phyloP scores from a whole-genome alignment of 2,113 vertebrate genomes.

The Rynchops niger region DNA sequence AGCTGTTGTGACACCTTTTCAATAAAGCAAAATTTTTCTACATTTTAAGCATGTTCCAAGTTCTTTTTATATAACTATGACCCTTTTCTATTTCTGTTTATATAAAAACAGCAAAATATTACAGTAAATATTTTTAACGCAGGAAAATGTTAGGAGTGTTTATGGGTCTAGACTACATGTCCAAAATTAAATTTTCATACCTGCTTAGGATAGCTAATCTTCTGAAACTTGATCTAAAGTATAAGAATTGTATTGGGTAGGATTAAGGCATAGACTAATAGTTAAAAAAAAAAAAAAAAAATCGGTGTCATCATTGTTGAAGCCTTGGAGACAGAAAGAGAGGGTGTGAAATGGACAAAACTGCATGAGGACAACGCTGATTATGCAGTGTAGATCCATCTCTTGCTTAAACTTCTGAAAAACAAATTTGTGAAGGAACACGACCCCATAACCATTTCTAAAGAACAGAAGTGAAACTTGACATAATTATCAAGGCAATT shows the following conservation, averaged over 20 bases:
- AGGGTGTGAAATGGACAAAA: neutral
- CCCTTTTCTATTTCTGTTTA: neutral
- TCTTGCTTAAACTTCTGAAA: neutral
- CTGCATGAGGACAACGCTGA: neutral
- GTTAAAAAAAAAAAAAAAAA: neutral
- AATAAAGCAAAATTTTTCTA: slow-evolving; percentile 33
- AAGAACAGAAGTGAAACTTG: neutral
- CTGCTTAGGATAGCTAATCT: neutral
- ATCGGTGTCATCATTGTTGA: neutral
- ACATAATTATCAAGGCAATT: neutral
- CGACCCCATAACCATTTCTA: neutral
- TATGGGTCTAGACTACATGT: neutral
- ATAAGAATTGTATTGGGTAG: neutral
- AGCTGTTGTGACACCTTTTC: neutral
- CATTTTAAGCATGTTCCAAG: neutral
- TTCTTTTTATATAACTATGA: slow-evolving; percentile 10
- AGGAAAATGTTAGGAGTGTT: neutral
- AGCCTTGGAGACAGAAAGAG: neutral
- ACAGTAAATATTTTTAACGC: neutral
- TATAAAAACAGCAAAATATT: neutral
- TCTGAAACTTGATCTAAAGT: neutral
- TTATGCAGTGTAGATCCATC: neutral
- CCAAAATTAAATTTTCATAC: neutral
- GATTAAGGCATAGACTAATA: neutral
- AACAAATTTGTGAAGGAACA: neutral